A percentile compares a stretch with the other conserved stretches of the same genome.
These are phyloP conservation scores for Balanococcus diminutus DNA, from an alignment of 2,888 invertebrate species.

Conservation along the genomic window DNA sequence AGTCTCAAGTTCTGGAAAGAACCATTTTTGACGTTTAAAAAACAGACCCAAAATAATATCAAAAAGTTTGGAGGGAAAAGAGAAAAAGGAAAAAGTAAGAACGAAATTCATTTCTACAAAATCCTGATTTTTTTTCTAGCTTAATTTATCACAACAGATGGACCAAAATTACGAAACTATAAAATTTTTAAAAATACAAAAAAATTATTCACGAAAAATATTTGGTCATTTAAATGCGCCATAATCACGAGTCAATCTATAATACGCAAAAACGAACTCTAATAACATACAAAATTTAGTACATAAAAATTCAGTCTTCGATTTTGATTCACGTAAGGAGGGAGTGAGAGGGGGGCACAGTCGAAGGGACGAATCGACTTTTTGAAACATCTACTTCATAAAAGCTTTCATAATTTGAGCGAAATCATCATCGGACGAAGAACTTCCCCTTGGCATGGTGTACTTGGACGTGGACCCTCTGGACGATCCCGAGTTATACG, in stretches of 20 bases:
- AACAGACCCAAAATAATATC: too few relatives aligned
- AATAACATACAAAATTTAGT: too few relatives aligned
- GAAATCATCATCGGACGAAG: conserved; percentile 45
- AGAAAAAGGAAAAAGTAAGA: too few relatives aligned
- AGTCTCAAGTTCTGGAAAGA: too few relatives aligned
- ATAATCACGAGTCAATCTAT: neutral
- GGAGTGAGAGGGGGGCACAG: neutral
- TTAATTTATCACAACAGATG: too few relatives aligned
- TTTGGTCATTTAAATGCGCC: neutral
- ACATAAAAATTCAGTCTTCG: neutral
- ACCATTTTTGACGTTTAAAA: too few relatives aligned
- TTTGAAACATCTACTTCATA: neutral
- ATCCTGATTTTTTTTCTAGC: too few relatives aligned
- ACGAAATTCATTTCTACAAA: too few relatives aligned
- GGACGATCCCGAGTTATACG: conserved; percentile 14
- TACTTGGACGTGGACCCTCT: conserved; percentile 28
- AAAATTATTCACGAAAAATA: neutral
- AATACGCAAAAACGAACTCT: neutral
- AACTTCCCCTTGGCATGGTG: conserved; percentile 33
- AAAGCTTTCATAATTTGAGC: conserved; percentile 45
- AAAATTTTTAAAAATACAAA: neutral
- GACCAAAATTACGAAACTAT: neutral
- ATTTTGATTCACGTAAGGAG: neutral
- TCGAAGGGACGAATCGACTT: neutral
- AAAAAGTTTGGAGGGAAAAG: too few relatives aligned